A percentile compares a stretch with the other conserved stretches of the same genome.
phyloP scores from a whole-genome alignment of 2,113 vertebrate genomes.

The Lepus timidus region DNA sequence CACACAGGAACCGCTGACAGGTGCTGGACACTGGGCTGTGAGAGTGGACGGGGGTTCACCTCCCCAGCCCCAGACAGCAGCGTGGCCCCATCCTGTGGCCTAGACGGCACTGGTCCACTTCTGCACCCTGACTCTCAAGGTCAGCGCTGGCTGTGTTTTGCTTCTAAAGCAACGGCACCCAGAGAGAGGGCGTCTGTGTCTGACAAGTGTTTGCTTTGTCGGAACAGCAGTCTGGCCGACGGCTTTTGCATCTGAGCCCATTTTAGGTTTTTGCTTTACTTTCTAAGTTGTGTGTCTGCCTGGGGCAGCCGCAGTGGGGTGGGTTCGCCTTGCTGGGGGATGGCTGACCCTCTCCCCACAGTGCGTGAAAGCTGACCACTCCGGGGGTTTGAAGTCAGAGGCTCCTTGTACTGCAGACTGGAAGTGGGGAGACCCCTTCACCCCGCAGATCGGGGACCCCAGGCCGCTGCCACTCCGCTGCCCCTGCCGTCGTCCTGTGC shows the following conservation, averaged over 20 bases:
- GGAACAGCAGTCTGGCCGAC: not conserved
- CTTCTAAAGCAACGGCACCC: not conserved
- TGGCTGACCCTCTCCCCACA: not conserved
- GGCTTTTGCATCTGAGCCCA: not conserved
- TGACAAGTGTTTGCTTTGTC: not conserved
- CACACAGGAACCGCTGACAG: no score
- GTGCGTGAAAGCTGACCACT: not conserved
- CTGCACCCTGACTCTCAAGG: not conserved
- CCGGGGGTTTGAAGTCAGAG: not conserved
- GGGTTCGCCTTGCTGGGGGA: not conserved
- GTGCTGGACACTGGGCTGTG: no score
- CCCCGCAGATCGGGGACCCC: no score
- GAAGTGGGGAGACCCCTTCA: no score
- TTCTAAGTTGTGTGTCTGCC: not conserved
- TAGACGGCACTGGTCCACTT: no score
- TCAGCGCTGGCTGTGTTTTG: not conserved
- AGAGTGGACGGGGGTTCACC: no score
- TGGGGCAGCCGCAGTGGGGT: not conserved
- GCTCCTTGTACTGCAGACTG: no score
- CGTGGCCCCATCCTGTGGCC: no score
- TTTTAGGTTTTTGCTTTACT: not conserved
- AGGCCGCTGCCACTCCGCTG: no score
- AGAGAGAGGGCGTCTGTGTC: not conserved
- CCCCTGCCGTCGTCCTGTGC: no score
- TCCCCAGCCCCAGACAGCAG: no score